phyloP scores from a whole-genome alignment of 1,140 invertebrate genomes.

The Pogonomyrmex barbatus region DNA sequence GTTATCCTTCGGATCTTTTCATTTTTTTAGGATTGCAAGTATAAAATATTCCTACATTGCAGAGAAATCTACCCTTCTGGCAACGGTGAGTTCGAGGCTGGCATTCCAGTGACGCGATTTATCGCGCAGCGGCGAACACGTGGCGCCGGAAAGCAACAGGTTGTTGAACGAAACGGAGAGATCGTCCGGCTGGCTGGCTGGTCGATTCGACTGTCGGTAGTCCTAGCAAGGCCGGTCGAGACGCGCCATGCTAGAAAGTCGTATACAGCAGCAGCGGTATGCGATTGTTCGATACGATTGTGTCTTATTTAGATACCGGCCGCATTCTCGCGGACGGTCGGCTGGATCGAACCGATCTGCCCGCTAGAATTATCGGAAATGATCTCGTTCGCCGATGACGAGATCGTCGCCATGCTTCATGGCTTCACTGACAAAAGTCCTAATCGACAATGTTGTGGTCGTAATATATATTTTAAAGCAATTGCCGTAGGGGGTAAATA shows the following conservation, averaged over 20 bases:
- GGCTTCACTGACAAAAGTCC: background rate
- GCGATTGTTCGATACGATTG: conserved; percentile 78
- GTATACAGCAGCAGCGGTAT: conserved; percentile 58
- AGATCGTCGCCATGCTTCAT: background rate
- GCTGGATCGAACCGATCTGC: conserved; percentile 32
- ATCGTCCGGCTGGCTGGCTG: conserved; percentile 19
- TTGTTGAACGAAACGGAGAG: conserved; percentile 68
- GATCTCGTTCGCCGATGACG: conserved; percentile 26
- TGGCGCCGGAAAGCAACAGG: conserved; percentile 69
- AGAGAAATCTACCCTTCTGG: conserved; percentile 27
- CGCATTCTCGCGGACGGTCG: conserved; percentile 62
- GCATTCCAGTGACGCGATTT: conserved; percentile 49
- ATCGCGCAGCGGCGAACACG: conserved; percentile 47
- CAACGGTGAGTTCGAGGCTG: background rate
- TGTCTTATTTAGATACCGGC: conserved; percentile 76
- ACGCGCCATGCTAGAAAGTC: conserved; percentile 72
- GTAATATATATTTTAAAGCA: background rate
- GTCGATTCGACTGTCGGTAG: conserved; percentile 65
- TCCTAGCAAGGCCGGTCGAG: conserved; percentile 74
- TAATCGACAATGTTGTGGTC: background rate
- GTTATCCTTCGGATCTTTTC: background rate
- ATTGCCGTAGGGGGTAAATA: background rate
- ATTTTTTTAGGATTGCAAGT: background rate
- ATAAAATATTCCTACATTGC: conserved; percentile 9
- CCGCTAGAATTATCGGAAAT: conserved; percentile 54